Conservation (phyloP, 1,140 invertebrate species). For the Octopus bimaculoides region DNA sequence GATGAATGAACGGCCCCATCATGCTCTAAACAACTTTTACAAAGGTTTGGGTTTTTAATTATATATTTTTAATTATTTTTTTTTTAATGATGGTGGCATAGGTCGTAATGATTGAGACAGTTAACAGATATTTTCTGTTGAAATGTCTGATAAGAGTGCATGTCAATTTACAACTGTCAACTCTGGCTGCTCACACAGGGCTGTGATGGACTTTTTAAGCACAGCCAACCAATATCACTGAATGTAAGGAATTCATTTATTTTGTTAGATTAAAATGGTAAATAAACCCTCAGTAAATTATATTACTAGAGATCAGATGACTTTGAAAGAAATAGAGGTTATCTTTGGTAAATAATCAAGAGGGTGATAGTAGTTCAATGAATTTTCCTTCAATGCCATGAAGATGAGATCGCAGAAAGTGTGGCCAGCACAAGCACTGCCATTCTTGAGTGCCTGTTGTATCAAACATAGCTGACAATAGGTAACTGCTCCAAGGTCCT, state of each 20-base stretch:
- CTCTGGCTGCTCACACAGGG: neutral
- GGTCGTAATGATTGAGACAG: neutral
- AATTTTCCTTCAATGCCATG: neutral
- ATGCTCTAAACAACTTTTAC: neutral
- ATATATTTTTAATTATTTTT: neutral
- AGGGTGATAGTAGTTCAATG: neutral
- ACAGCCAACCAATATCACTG: constrained; percentile 1
- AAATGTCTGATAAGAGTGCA: neutral
- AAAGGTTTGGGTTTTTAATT: neutral
- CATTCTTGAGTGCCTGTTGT: neutral
- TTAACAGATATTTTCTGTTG: neutral
- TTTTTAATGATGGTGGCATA: neutral
- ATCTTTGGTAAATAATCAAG: neutral
- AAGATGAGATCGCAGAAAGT: constrained; percentile 8
- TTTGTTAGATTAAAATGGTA: neutral
- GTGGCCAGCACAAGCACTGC: neutral
- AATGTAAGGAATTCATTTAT: neutral
- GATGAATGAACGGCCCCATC: constrained; percentile 3
- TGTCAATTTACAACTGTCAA: neutral
- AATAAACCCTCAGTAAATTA: neutral
- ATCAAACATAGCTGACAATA: neutral
- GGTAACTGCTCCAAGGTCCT: neutral
- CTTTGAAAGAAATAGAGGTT: neutral
- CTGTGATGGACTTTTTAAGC: neutral
- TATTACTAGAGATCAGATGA: constrained; percentile 5